A percentile compares a stretch with the other conserved stretches of the same genome.
Conservation (phyloP, 2,113 vertebrate species). For the Macquaria ambigua region DNA sequence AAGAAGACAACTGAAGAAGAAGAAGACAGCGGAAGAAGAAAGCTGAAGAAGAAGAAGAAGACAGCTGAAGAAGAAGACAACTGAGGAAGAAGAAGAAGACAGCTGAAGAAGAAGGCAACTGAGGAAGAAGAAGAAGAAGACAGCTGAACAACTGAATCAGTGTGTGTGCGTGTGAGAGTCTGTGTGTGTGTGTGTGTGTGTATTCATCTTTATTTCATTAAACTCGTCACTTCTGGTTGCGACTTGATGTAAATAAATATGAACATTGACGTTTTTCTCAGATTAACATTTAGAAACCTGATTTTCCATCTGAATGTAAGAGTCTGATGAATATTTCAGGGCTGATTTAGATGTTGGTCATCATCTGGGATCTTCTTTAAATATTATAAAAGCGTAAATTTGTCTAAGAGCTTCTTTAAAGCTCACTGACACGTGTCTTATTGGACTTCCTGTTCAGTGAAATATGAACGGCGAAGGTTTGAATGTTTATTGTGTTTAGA, state of each 20-base stretch:
- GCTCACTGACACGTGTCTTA: conserved; percentile 73
- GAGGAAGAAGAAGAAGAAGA: no score
- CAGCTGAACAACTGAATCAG: no score
- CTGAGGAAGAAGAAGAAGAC: no score
- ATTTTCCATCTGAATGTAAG: conserved; percentile 24
- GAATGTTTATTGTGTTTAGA: not conserved
- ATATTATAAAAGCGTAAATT: conserved; percentile 26
- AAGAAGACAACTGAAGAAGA: no score
- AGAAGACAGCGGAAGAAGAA: no score
- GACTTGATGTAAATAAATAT: conserved; percentile 59
- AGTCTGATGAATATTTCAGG: conserved; percentile 32
- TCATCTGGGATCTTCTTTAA: not conserved
- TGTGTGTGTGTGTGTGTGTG: not conserved
- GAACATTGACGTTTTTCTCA: conserved; percentile 34
- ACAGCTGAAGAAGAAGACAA: no score
- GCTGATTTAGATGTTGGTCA: not conserved
- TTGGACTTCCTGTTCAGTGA: not conserved
- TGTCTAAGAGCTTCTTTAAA: conserved; percentile 40
- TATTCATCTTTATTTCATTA: conserved; percentile 47
- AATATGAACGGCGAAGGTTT: not conserved
- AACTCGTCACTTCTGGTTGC: conserved; percentile 22
- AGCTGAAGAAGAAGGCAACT: no score
- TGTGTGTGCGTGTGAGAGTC: no score
- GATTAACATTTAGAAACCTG: conserved; percentile 34
- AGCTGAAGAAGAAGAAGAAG: no score